These are phyloP conservation scores for Phortica variegata DNA, from an alignment of 1,140 invertebrate species.

Conservation along the genomic window DNA sequence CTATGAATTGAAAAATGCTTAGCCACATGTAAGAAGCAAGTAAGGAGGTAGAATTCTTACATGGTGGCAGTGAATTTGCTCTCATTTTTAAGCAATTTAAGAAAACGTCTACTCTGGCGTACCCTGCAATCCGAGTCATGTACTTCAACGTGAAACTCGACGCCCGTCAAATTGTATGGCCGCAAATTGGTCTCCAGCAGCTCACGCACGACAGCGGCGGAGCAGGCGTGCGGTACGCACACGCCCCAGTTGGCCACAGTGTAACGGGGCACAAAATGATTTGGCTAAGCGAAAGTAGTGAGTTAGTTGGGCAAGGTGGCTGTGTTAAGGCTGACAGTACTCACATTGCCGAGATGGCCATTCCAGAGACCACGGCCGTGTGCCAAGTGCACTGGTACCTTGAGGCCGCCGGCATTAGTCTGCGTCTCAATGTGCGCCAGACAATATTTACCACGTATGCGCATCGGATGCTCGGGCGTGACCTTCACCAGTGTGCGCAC, in stretches of 20 bases:
- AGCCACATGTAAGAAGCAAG: no score
- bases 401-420: constrained; percentile 60
- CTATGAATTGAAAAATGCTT: no score
- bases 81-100: constrained; percentile 57
- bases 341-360: constrained; percentile 66
- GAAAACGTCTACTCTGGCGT: constrained; percentile 48
- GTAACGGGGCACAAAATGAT: constrained; percentile 70
- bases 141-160: constrained; percentile 63
- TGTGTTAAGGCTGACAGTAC: constrained; percentile 29
- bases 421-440: constrained; percentile 65
- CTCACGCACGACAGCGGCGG: constrained; percentile 61
- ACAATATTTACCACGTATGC: constrained; percentile 69
- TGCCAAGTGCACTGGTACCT: constrained; percentile 63
- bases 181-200: constrained; percentile 61
- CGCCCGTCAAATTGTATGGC: constrained; percentile 62
- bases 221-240: constrained; percentile 67
- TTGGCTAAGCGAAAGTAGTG: constrained; percentile 58
- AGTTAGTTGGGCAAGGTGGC: neutral
- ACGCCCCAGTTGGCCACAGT: constrained; percentile 69
- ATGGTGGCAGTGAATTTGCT: constrained; percentile 56
- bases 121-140: constrained; percentile 63
- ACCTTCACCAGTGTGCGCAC: constrained; percentile 61
- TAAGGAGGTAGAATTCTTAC: constrained; percentile 37
- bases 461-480: constrained; percentile 59
- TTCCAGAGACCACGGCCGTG: constrained; percentile 65